Percentiles rank a stretch among this genome's conserved stretches.
Evolutionary conservation across 2,113 vertebrate genomes (phyloP).

Genomic region (Tringa solitaria): DNA sequence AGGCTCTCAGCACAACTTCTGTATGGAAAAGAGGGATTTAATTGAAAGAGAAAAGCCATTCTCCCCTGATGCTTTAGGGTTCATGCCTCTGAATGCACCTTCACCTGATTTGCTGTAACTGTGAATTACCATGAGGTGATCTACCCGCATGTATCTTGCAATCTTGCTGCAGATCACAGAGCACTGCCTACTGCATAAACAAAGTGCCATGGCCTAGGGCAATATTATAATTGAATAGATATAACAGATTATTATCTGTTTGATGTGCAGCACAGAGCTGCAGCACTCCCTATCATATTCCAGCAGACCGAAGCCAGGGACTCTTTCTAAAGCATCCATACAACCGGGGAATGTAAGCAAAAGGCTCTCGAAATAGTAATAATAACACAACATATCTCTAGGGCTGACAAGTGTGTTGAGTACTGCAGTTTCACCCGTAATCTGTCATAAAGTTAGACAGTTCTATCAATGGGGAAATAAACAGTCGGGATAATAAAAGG

Average conservation of each 20-base stretch:
- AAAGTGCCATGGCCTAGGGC: slow-evolving; percentile 1
- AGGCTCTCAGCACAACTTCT: background rate
- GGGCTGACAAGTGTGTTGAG: slow-evolving; percentile 55
- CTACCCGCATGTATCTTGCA: background rate
- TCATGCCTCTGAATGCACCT: background rate
- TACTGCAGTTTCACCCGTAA: slow-evolving; percentile 45
- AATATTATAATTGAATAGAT: slow-evolving; percentile 61
- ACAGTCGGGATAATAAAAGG: slow-evolving; percentile 53
- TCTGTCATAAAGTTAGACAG: slow-evolving; percentile 66
- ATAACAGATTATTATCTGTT: slow-evolving; percentile 25
- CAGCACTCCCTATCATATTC: background rate
- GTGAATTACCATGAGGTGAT: background rate
- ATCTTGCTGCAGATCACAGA: slow-evolving; percentile 24
- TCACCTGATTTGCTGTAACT: background rate
- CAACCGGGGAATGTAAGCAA: slow-evolving; percentile 11
- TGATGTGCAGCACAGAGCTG: slow-evolving; percentile 7
- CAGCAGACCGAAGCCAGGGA: background rate
- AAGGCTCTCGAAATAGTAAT: slow-evolving; percentile 41
- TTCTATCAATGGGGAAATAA: slow-evolving; percentile 66
- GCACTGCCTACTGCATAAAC: slow-evolving; percentile 3
- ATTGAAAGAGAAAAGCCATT: background rate
- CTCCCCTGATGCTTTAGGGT: background rate
- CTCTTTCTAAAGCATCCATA: slow-evolving; percentile 6
- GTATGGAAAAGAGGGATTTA: background rate
- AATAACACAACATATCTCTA: slow-evolving; percentile 54